Conservation (phyloP, 2,888 invertebrate species). For the Synanthedon formicaeformis region DNA sequence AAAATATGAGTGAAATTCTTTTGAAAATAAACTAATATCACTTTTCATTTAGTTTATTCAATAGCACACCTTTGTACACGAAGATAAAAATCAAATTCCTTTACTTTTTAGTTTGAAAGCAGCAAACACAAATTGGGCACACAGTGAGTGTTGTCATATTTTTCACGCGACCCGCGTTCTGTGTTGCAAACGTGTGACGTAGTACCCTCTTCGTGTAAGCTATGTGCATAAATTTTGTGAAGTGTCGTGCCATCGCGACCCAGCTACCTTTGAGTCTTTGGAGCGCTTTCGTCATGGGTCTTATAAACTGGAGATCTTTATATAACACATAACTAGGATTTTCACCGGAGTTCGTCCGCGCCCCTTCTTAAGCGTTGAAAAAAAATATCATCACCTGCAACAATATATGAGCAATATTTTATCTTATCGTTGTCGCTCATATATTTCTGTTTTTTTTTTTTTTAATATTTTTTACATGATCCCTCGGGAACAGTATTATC, state of each 20-base stretch:
- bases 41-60: no score
- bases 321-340: not conserved
- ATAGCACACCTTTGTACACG: no score
- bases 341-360: not conserved
- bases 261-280: conserved; percentile 14
- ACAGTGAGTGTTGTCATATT: conserved; percentile 18
- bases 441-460: no score
- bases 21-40: no score
- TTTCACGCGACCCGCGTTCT: conserved; percentile 17
- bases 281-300: not conserved
- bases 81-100: no score
- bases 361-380: no score
- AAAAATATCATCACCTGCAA: no score
- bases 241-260: conserved; percentile 39
- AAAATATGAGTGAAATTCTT: not conserved
- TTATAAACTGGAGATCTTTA: not conserved
- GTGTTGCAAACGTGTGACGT: conserved; percentile 30
- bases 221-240: conserved; percentile 59
- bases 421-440: no score
- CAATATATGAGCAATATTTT: no score
- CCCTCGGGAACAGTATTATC: no score
- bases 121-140: not conserved
- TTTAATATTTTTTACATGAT: no score
- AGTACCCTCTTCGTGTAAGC: conserved; percentile 42
- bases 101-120: no score